phyloP scores from a whole-genome alignment of 2,888 invertebrate genomes.

The Caradrina kadenii region DNA sequence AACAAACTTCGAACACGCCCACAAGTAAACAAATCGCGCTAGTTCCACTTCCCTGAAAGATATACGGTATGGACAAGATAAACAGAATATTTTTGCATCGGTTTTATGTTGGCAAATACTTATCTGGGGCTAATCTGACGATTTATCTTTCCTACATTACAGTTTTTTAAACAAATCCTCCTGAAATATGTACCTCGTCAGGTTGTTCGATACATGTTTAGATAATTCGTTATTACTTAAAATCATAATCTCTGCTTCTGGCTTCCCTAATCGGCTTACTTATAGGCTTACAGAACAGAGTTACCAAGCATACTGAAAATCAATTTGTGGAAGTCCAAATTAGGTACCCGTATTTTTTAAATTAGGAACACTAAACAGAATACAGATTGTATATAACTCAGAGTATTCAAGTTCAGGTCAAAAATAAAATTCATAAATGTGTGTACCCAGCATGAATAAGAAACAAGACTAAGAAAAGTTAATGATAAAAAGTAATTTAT shows the following conservation, averaged over 20 bases:
- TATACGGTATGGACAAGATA: slow-evolving; percentile 51
- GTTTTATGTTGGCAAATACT: slow-evolving; percentile 30
- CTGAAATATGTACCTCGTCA: slow-evolving; percentile 6
- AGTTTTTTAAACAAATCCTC: slow-evolving; percentile 27
- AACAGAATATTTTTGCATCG: slow-evolving; percentile 49
- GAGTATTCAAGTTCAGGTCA: too few relatives aligned
- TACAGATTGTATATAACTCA: too few relatives aligned
- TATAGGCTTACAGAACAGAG: slow-evolving; percentile 13
- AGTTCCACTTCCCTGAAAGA: slow-evolving; percentile 52
- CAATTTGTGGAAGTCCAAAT: slow-evolving; percentile 26
- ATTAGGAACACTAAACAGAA: too few relatives aligned
- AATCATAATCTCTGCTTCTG: slow-evolving; percentile 45
- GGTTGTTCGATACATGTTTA: slow-evolving; percentile 15
- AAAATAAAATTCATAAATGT: too few relatives aligned
- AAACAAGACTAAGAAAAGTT: too few relatives aligned
- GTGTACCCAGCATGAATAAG: too few relatives aligned
- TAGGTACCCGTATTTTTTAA: background rate
- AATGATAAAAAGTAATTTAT: too few relatives aligned
- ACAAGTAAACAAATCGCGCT: slow-evolving; percentile 22
- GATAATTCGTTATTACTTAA: slow-evolving; percentile 20
- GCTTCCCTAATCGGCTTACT: slow-evolving; percentile 56
- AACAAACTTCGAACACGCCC: slow-evolving; percentile 37
- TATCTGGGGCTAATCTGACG: slow-evolving; percentile 30
- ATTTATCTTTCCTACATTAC: slow-evolving; percentile 10
- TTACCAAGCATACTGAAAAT: slow-evolving; percentile 25